phyloP scores from a whole-genome alignment of 2,113 vertebrate genomes.

The Sylvietta virens region DNA sequence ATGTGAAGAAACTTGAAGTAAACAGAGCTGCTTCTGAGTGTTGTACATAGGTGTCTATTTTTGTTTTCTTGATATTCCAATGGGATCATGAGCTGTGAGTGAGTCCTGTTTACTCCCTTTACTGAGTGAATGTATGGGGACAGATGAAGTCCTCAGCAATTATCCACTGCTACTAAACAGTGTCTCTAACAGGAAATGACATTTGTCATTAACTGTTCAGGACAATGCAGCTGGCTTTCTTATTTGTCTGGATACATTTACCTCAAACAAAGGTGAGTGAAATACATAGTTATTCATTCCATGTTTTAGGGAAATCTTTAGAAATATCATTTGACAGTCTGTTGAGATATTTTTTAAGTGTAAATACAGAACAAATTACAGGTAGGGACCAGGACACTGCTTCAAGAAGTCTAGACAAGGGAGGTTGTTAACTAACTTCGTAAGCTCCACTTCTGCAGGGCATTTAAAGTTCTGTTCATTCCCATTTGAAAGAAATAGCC shows the following conservation, averaged over 20 bases:
- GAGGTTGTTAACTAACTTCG: background rate
- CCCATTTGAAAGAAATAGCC: conserved; percentile 16
- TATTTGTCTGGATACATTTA: background rate
- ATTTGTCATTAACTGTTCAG: background rate
- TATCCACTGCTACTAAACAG: background rate
- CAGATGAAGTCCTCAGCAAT: background rate
- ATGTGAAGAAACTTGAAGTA: background rate
- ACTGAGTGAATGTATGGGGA: background rate
- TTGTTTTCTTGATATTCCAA: background rate
- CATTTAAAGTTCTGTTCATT: conserved; percentile 2
- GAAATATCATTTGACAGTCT: background rate
- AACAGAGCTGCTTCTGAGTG: background rate
- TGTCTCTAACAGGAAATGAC: background rate
- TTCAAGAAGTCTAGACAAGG: background rate
- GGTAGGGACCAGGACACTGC: background rate
- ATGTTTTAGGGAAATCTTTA: background rate
- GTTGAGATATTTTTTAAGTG: background rate
- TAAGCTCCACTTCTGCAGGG: background rate
- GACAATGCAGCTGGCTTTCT: background rate
- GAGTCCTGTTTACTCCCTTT: background rate
- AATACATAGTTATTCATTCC: background rate
- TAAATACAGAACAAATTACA: background rate
- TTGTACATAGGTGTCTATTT: background rate
- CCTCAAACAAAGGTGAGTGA: background rate
- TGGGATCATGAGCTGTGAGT: fast-evolving